Base-by-base conservation (phyloP, 2,113 vertebrate species). In the Trematocara macrostoma region DNA sequence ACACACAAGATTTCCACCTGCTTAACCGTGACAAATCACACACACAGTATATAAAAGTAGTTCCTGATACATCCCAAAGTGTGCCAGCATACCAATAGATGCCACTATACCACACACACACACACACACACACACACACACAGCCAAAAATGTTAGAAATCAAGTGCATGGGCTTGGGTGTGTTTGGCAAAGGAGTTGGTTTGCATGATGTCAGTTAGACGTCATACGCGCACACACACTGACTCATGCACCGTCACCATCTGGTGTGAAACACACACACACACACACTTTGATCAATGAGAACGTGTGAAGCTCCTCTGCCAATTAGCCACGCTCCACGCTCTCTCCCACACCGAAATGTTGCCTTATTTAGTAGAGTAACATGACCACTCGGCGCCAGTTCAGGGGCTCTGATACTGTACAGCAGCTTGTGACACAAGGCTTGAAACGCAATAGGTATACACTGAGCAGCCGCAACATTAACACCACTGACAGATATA, bases 241-340 rank as follows among this genome's bases (percentile, higher is more conserved):
- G 84, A 92, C 81, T 91, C 94, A 92, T 78, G 85, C 78, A 78
- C 83, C 40, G 91, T 89, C 90, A 93, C 94, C 94, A 95, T 95
- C 94, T 95, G 95, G 78, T 91, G 81, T 29, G 16, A 87, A 8
- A 38, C 38, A 40, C 38, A 40, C 82, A 35, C 38, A 40, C 82
- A 35, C 87, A 83, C 81, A 40, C 89, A 85, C 82, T 64, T 51
- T 83, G 67, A 84, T 91, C 34, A 69, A 90, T 85, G 89, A 88
- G 80, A 59, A 88, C 11, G 67, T 80, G 80, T 29, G 23, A 91
- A 83, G 78, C 61, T 59, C 61, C 80, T 78, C 89, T 53, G 84
- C 87, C 91, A 88, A 86, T 87, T 85, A 81, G 69, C 79, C 83
- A 85, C 38, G 81, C 74, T 64, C 64, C 47, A 31, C 38, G 47